Percentiles rank a stretch among this genome's conserved stretches.
phyloP scores from a whole-genome alignment of 2,888 invertebrate species.

The Himalopsyche tibetana region DNA sequence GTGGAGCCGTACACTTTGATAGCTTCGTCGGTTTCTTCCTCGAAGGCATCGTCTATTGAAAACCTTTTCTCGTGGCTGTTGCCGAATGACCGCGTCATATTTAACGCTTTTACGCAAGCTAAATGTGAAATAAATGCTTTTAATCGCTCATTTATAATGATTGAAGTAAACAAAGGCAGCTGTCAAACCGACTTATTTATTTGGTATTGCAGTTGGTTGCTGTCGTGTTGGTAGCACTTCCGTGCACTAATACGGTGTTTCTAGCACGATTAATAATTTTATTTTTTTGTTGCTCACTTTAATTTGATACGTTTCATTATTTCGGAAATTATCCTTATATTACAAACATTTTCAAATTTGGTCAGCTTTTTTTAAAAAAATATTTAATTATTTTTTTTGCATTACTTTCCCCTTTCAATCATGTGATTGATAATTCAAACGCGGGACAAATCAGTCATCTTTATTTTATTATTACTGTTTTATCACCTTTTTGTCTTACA shows the following conservation, averaged over 20 bases:
- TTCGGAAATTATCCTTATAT: too few species aligned
- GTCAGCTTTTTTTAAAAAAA: too few species aligned
- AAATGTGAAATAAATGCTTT: conserved; percentile 58
- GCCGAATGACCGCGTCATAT: conserved; percentile 76
- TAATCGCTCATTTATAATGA: conserved; percentile 73
- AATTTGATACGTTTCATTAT: too few species aligned
- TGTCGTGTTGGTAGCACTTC: conserved; percentile 20
- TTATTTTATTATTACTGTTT: too few species aligned
- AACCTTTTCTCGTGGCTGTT: conserved; percentile 80
- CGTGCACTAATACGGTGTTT: conserved; percentile 27
- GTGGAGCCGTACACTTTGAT: conserved; percentile 89
- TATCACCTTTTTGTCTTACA: too few species aligned
- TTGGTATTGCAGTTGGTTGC: neutral
- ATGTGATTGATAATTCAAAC: too few species aligned
- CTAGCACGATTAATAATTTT: neutral
- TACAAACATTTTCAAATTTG: too few species aligned
- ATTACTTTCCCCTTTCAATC: too few species aligned
- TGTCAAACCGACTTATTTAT: conserved; percentile 71
- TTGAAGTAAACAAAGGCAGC: conserved; percentile 72
- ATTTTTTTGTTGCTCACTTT: too few species aligned
- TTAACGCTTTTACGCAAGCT: conserved; percentile 64
- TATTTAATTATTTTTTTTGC: too few species aligned
- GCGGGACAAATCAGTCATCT: too few species aligned
- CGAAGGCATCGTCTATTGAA: conserved; percentile 90
- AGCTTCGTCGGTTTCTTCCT: conserved; percentile 90